Base-by-base conservation (phyloP, 2,888 invertebrate species). In the Leptothorax acervorum region DNA sequence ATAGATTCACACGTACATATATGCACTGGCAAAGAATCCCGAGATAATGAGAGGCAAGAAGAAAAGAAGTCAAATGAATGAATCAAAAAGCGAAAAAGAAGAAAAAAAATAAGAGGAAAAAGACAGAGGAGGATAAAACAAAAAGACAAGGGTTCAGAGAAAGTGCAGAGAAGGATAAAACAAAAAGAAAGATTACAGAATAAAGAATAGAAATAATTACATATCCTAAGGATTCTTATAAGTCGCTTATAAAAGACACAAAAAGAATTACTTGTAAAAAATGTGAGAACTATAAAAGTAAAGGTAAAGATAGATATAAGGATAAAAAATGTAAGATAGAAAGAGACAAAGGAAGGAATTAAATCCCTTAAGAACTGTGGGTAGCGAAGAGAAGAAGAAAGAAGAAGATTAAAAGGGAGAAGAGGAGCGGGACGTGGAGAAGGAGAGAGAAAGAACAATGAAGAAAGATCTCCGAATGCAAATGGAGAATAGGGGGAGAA, bases 371-470 rank as follows among this genome's bases (percentile, higher is more conserved):
- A 78, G 55, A 68, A 78, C 68, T 78, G 28, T n/a, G 31, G 60
- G 23, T 35, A 12, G 18, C n/a, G n/a, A 57, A 65, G 31, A 48
- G 62, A 60, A 28, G 68, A 53, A 31, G 18, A 42, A 9, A 31
- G 23, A 45, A 11, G 18, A 35, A 55, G 68, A 68, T 31, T 42
- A 66, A 48, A 31, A 45, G 55, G 18, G 9, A 73, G 73, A 57
- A 65, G 48, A 1, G 18, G 6, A 51, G 68, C 28, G 51, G 18
- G 53, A 51, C 55, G 74, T 68, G 60, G 83, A 75, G 78, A 83
- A 76, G 81, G 83, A 88, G 83, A 63, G 87, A 81, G 62, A 83
- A 48, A 60, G 74, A 68, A 60, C 51, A 48, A 39, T 65, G 39
- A 65, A 76, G 65, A 53, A 76, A 76, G 76, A 76, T 76, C 63